phyloP scores from a whole-genome alignment of 2,888 invertebrate species.

The Drosophila kambysellisi region DNA sequence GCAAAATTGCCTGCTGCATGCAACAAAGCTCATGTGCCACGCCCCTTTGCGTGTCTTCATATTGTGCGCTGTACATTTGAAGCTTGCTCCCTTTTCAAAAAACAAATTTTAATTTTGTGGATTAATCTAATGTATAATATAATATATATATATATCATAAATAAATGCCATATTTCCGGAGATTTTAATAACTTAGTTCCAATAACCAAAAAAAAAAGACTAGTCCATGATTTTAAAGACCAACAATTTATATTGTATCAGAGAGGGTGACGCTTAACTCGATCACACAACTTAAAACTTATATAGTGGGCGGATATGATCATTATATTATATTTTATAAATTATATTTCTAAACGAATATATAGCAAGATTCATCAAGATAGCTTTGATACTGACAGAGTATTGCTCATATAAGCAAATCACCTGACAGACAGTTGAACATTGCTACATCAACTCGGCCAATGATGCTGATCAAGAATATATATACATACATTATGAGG shows the following conservation, averaged over 20 bases:
- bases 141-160: too few relatives aligned
- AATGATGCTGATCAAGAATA: too few relatives aligned
- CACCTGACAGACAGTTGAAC: too few relatives aligned
- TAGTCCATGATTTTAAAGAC: background rate
- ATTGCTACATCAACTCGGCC: too few relatives aligned
- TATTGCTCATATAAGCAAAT: background rate
- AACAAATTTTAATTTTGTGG: background rate
- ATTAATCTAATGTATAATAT: constrained; percentile 2
- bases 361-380: background rate
- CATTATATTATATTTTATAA: background rate
- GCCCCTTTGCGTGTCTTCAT: constrained; percentile 58
- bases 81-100: background rate
- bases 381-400: background rate
- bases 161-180: background rate
- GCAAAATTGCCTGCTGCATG: constrained; percentile 16
- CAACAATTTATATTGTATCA: background rate
- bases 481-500: too few relatives aligned
- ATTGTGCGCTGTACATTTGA: constrained; percentile 15
- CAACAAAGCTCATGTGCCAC: constrained; percentile 18
- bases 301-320: background rate
- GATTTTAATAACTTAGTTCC: constrained; percentile 7
- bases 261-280: background rate
- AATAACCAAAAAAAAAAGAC: background rate
- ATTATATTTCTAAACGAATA: background rate
- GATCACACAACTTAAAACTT: background rate